phyloP scores from a whole-genome alignment of 2,888 invertebrate species.

The Drosophila anceps region DNA sequence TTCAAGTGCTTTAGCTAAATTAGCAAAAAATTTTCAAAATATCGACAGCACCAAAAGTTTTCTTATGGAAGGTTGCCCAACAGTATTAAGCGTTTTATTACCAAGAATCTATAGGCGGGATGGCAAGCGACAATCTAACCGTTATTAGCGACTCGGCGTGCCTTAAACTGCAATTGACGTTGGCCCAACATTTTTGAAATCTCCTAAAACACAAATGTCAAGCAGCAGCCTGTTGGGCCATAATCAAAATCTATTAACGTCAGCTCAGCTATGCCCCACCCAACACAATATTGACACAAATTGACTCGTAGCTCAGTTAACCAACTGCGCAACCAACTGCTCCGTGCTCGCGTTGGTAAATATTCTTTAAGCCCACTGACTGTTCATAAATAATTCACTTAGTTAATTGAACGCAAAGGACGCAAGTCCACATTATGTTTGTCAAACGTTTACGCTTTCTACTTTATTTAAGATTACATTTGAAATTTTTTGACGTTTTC shows the following conservation, averaged over 20 bases:
- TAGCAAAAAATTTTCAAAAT: slow-evolving; percentile 77
- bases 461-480: not conserved
- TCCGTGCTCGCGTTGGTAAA: slow-evolving; percentile 28
- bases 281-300: slow-evolving; percentile 52
- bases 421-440: slow-evolving; percentile 9
- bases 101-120: slow-evolving; percentile 14
- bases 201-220: slow-evolving; percentile 30
- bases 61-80: slow-evolving; percentile 36
- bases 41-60: slow-evolving; percentile 72
- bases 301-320: slow-evolving; percentile 38
- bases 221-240: slow-evolving; percentile 19
- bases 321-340: slow-evolving; percentile 35
- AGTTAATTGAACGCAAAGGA: slow-evolving; percentile 50
- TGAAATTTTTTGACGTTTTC: not conserved
- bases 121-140: slow-evolving; percentile 23
- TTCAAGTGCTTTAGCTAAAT: slow-evolving; percentile 69
- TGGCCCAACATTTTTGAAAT: slow-evolving; percentile 36
- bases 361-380: slow-evolving; percentile 31
- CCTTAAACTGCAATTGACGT: slow-evolving; percentile 45
- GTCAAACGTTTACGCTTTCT: not conserved
- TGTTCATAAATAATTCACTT: slow-evolving; percentile 56
- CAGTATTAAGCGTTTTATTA: slow-evolving; percentile 63
- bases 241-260: slow-evolving; percentile 60
- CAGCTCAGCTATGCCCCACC: slow-evolving; percentile 33
- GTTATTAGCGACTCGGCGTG: slow-evolving; percentile 24